These are phyloP conservation scores for Lophochroa leadbeateri DNA, from an alignment of 2,113 vertebrate species.

Conservation along the genomic window DNA sequence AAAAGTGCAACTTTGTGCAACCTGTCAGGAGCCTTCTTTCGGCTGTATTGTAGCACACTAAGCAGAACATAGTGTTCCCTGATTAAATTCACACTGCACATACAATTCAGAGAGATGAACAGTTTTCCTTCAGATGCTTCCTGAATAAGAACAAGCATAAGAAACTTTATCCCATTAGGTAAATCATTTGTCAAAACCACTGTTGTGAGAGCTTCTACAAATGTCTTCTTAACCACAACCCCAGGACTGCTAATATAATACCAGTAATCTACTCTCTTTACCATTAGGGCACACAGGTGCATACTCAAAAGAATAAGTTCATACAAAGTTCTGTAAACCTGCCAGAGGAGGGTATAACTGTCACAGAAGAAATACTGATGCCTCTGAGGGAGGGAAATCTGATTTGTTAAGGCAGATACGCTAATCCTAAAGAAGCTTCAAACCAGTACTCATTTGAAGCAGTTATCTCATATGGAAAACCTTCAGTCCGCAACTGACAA, in stretches of 20 bases:
- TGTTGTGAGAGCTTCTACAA: not conserved
- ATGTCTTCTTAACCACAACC: not conserved
- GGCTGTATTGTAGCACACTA: too few relatives aligned
- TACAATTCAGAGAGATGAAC: not conserved
- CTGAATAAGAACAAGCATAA: not conserved
- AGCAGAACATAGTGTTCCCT: too few relatives aligned
- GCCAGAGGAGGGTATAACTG: not conserved
- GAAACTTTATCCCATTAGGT: not conserved
- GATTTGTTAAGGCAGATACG: not conserved
- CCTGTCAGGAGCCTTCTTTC: too few relatives aligned
- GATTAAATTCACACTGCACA: not conserved
- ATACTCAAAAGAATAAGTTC: not conserved
- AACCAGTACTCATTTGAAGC: not conserved
- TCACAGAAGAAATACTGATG: not conserved
- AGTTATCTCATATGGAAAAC: conserved; percentile 17
- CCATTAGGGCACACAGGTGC: not conserved
- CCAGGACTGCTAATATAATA: not conserved
- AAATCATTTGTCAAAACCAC: not conserved
- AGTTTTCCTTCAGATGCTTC: not conserved
- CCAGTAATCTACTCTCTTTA: not conserved
- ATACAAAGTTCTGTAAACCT: not conserved
- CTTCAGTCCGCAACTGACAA: not conserved
- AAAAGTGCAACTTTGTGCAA: too few relatives aligned
- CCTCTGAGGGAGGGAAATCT: not conserved
- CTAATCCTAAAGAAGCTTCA: not conserved